These are phyloP conservation scores for Coilia nasus DNA, from an alignment of 2,797 vertebrate species.

Conservation along the genomic window DNA sequence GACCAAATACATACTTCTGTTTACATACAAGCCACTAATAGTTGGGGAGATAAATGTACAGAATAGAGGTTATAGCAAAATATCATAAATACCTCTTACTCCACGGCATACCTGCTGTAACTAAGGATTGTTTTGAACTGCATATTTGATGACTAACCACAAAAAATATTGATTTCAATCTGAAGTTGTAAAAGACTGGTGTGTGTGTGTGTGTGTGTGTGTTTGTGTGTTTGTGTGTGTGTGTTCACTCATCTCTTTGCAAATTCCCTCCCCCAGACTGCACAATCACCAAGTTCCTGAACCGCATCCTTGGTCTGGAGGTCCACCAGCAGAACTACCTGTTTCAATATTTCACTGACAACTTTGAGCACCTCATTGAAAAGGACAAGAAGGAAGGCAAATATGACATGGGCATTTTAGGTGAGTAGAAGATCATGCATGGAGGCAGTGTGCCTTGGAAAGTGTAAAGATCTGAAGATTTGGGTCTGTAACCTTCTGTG, in stretches of 20 bases:
- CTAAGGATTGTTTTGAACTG: neutral
- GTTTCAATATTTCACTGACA: constrained; percentile 97
- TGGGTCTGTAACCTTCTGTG: neutral
- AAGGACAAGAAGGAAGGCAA: constrained; percentile 98
- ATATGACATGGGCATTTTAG: constrained; percentile 99
- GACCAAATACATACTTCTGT: too few species aligned
- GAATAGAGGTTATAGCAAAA: neutral
- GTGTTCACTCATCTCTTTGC: neutral
- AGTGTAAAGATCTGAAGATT: neutral
- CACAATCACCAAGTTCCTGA: constrained; percentile 96
- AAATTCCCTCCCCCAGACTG: constrained; percentile 78
- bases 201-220: too few species aligned
- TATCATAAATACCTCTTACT: neutral
- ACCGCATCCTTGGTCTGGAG: constrained; percentile 95
- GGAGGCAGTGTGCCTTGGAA: neutral
- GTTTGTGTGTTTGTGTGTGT: too few species aligned
- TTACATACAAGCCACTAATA: neutral
- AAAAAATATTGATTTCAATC: too few species aligned
- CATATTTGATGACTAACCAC: neutral
- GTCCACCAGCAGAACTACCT: constrained; percentile 95
- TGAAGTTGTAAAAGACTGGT: too few species aligned
- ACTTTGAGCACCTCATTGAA: constrained; percentile 94
- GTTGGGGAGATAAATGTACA: neutral
- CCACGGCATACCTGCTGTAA: neutral
- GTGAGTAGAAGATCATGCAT: constrained; percentile 67